Evolutionary conservation across 2,888 invertebrate genomes (phyloP).

Genomic region (Sceliomorpha sp.): DNA sequence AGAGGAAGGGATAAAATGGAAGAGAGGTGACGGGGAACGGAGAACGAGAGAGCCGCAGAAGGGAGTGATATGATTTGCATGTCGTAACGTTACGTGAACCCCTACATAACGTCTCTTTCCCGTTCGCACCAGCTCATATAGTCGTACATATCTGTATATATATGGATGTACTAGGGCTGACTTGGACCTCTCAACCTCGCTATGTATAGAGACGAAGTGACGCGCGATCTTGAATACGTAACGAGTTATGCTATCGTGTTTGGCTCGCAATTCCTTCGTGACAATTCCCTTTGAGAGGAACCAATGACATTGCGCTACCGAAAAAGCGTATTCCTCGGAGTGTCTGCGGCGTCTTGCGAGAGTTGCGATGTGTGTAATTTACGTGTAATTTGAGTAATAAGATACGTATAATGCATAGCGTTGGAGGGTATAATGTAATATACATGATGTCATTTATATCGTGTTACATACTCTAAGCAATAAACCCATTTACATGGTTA

Average conservation of each 20-base stretch:
- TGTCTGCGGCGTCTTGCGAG: too few relatives aligned
- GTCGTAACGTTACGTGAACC: conserved; percentile 65
- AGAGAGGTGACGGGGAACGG: conserved; percentile 6
- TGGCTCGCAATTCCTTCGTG: conserved; percentile 38
- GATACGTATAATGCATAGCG: too few relatives aligned
- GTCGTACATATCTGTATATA: conserved; percentile 20
- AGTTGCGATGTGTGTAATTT: too few relatives aligned
- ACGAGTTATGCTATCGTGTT: conserved; percentile 60
- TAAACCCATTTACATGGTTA: too few relatives aligned
- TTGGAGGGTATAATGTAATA: too few relatives aligned
- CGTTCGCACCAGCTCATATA: conserved; percentile 53
- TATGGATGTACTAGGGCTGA: conserved; percentile 15
- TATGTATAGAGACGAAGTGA: conserved; percentile 59
- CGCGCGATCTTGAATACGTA: conserved; percentile 69
- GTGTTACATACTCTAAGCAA: too few relatives aligned
- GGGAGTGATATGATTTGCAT: conserved; percentile 76
- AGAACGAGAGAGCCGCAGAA: conserved; percentile 25
- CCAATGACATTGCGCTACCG: conserved; percentile 22
- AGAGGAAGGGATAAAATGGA: conserved; percentile 41
- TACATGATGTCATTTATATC: too few relatives aligned
- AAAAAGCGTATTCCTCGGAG: conserved; percentile 7
- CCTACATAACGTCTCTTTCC: conserved; percentile 53
- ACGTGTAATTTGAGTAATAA: too few relatives aligned
- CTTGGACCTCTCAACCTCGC: conserved; percentile 49
- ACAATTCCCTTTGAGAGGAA: conserved; percentile 48